Percentiles rank a stretch among this genome's conserved stretches.
Conservation (phyloP, 2,113 vertebrate species). For the Nanorana parkeri region DNA sequence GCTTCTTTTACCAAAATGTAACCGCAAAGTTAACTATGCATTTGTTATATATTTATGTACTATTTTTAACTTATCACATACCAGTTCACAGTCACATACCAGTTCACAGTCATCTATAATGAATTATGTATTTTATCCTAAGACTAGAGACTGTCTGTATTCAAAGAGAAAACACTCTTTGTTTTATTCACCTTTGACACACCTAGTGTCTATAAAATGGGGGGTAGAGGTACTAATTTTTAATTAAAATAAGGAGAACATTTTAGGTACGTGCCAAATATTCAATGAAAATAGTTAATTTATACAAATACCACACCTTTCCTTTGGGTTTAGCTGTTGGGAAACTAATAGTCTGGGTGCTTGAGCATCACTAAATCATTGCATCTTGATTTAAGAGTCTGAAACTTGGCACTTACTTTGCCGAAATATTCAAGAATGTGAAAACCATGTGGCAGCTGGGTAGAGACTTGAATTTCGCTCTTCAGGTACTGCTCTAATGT, state of each 20-base stretch:
- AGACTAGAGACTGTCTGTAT: no score
- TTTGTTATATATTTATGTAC: no score
- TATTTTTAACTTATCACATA: no score
- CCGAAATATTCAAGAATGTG: constrained; percentile 86
- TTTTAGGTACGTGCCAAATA: neutral
- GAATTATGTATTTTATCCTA: no score
- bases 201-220: neutral
- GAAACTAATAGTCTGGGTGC: neutral
- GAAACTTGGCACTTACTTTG: constrained; percentile 81
- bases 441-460: constrained; percentile 76
- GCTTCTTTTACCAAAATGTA: no score
- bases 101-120: no score
- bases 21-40: no score
- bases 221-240: neutral
- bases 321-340: neutral
- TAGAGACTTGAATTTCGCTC: constrained; percentile 74
- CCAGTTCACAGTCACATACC: no score
- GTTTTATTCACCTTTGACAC: neutral
- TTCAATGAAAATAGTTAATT: constrained; percentile 10
- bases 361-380: constrained; percentile 12
- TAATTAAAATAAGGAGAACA: neutral
- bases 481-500: constrained; percentile 85
- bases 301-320: constrained; percentile 44
- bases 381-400: constrained; percentile 59
- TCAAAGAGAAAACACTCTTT: no score